Percentiles rank a stretch among this genome's conserved stretches.
These are phyloP conservation scores for Elymnias hypermnestra DNA, from an alignment of 1,140 invertebrate species.

Conservation along the genomic window DNA sequence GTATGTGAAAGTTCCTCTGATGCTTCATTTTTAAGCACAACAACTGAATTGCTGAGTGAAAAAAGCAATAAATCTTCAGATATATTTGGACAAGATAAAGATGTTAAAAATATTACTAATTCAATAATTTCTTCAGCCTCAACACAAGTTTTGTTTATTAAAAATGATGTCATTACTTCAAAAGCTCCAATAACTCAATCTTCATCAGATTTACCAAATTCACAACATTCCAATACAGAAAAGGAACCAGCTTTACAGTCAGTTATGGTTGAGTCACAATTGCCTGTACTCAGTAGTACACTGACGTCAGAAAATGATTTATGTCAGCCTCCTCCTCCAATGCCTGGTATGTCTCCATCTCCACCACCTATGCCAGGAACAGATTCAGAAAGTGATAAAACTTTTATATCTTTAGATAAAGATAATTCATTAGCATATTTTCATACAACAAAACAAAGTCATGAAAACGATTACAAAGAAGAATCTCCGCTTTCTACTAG, in stretches of 20 bases:
- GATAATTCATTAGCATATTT: not conserved
- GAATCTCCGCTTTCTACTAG: no score
- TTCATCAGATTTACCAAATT: constrained; percentile 3
- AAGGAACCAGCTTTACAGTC: not conserved
- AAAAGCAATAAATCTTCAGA: constrained; percentile 25
- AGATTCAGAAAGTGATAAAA: not conserved
- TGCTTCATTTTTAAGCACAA: constrained; percentile 51
- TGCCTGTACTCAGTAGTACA: not conserved
- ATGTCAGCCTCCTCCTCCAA: constrained; percentile 68
- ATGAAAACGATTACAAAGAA: not conserved
- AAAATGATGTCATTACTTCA: constrained; percentile 22
- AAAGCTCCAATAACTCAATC: not conserved
- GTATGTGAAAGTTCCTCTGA: constrained; percentile 50
- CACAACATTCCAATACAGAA: constrained; percentile 9
- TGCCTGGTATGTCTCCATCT: constrained; percentile 58
- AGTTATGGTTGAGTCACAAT: not conserved
- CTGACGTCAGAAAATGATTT: not conserved
- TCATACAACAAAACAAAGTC: not conserved
- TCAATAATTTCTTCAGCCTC: constrained; percentile 9
- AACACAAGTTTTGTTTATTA: constrained; percentile 31
- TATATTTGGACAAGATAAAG: constrained; percentile 8
- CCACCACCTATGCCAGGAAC: constrained; percentile 53
- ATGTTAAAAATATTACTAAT: constrained; percentile 18
- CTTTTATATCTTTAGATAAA: not conserved
- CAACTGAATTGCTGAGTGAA: constrained; percentile 32